phyloP scores from a whole-genome alignment of 2,113 vertebrate genomes.

The Geococcyx californianus region DNA sequence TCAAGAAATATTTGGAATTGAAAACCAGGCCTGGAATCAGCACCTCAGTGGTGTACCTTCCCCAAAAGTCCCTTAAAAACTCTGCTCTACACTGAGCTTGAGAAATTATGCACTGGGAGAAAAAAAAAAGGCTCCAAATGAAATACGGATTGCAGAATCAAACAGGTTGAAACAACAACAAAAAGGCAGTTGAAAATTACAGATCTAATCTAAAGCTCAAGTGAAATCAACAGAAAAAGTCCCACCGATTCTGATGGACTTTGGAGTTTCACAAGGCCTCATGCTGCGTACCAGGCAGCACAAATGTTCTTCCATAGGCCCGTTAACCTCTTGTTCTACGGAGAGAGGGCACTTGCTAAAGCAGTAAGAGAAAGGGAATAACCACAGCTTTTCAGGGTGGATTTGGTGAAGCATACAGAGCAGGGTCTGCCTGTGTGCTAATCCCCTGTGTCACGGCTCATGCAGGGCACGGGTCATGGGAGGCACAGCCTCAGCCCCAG shows the following conservation, averaged over 20 bases:
- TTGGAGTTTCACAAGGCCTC: neutral
- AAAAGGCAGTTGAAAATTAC: constrained; percentile 1
- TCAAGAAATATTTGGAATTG: neutral
- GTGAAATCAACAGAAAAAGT: constrained; percentile 48
- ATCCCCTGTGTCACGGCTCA: too few species aligned
- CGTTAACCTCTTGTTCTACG: neutral
- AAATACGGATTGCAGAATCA: neutral
- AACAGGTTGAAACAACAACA: neutral
- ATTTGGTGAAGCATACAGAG: rapidly evolving
- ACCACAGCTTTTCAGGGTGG: neutral
- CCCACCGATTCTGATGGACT: neutral
- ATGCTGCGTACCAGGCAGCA: neutral
- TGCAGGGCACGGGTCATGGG: neutral
- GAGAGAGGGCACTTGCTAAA: neutral
- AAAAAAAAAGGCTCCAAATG: neutral
- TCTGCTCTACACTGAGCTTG: neutral
- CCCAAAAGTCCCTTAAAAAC: neutral
- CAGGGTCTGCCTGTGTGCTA: rapidly evolving
- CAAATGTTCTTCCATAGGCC: neutral
- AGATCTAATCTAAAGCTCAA: constrained; percentile 58
- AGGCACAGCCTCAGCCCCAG: neutral
- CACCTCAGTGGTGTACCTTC: neutral
- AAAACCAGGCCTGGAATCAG: neutral
- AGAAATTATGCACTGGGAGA: neutral
- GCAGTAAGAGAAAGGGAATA: neutral